Percentiles rank a stretch among this genome's conserved stretches.
These are phyloP conservation scores for Coregonus suidteri DNA, from an alignment of 2,797 vertebrate genomes.

Conservation along the genomic window DNA sequence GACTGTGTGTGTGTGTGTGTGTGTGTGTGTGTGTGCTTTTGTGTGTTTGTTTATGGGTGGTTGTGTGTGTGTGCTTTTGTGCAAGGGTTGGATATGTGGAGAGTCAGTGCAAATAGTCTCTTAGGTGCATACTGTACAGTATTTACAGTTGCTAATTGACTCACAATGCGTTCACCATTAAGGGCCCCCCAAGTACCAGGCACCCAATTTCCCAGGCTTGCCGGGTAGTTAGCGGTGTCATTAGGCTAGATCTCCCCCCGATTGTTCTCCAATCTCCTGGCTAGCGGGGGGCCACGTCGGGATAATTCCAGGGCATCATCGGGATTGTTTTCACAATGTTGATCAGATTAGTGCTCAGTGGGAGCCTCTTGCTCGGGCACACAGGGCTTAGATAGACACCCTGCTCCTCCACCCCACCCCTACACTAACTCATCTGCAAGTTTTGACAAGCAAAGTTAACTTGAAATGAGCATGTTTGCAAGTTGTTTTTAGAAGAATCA, in stretches of 20 bases:
- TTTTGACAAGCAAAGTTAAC: background rate
- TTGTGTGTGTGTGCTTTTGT: too few species aligned
- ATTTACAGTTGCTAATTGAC: constrained; percentile 70
- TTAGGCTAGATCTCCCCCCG: constrained; percentile 69
- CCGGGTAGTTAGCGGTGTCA: constrained; percentile 70
- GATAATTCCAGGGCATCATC: constrained; percentile 79
- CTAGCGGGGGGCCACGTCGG: constrained; percentile 69
- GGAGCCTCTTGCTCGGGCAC: constrained; percentile 68
- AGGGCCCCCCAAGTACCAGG: constrained; percentile 74
- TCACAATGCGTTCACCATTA: constrained; percentile 68
- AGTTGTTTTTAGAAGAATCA: background rate
- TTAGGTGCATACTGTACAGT: constrained; percentile 30
- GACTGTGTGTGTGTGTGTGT: too few species aligned
- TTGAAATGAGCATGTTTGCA: too few species aligned
- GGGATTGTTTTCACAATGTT: constrained; percentile 81
- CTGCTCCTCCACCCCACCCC: too few species aligned
- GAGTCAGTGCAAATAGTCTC: too few species aligned
- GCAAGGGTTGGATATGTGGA: too few species aligned
- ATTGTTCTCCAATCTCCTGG: constrained; percentile 73
- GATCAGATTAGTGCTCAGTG: constrained; percentile 80
- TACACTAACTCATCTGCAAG: too few species aligned
- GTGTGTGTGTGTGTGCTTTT: too few species aligned
- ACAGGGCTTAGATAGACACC: constrained; percentile 50
- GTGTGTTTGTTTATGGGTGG: too few species aligned
- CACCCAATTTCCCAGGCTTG: constrained; percentile 72